Evolutionary conservation across 2,797 vertebrate species (phyloP).

Genomic region (Euphonia xanthogaster): DNA sequence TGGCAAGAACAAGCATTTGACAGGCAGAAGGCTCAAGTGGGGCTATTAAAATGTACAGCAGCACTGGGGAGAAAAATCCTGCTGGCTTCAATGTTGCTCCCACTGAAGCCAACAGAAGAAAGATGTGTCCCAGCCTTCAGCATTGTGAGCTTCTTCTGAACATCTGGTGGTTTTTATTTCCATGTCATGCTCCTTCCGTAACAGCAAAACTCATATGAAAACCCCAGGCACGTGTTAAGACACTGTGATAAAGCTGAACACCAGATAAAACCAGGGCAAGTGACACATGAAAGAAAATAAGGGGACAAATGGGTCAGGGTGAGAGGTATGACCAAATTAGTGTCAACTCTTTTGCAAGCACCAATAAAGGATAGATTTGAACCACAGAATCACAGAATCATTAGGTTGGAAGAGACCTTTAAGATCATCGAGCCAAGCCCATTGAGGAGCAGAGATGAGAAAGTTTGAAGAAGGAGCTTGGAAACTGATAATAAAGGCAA

Average conservation of each 20-base stretch:
- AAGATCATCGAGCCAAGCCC: neutral
- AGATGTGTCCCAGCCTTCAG: neutral
- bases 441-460: neutral
- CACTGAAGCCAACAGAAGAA: neutral
- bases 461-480: neutral
- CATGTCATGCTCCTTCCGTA: neutral
- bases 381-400: neutral
- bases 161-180: neutral
- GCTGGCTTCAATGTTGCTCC: neutral
- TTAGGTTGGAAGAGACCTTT: neutral
- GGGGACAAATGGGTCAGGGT: neutral
- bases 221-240: neutral
- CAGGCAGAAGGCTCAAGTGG: slow-evolving; percentile 26
- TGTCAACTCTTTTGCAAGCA: neutral
- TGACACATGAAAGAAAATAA: neutral
- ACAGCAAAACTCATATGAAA: neutral
- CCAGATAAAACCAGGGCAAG: neutral
- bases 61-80: neutral
- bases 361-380: neutral
- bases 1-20: slow-evolving; percentile 38
- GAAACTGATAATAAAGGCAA: neutral
- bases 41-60: slow-evolving; percentile 32
- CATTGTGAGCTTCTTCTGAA: slow-evolving; percentile 9
- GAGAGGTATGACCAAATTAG: neutral
- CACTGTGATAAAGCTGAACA: neutral